These are phyloP conservation scores for Psittacula echo DNA, from an alignment of 2,797 vertebrate genomes.

Conservation along the genomic window DNA sequence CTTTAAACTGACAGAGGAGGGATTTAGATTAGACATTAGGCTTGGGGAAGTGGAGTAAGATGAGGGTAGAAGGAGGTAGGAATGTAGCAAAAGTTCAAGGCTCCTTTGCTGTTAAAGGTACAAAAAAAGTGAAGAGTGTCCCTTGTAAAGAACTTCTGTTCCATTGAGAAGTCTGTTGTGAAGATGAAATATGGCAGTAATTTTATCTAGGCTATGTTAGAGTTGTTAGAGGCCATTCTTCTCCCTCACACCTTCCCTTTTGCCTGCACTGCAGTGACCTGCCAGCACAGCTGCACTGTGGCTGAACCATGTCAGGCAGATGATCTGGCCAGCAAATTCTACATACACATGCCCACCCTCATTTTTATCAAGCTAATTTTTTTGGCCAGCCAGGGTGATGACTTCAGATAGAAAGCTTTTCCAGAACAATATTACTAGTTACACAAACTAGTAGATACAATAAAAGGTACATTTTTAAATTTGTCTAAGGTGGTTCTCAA, in stretches of 20 bases:
- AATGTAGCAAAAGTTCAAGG: neutral
- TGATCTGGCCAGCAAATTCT: neutral
- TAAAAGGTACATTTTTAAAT: neutral
- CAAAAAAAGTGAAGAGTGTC: neutral
- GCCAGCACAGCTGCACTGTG: neutral
- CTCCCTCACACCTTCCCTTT: neutral
- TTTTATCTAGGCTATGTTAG: neutral
- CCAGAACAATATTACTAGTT: neutral
- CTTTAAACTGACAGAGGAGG: neutral
- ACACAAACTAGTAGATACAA: neutral
- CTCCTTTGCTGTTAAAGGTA: neutral
- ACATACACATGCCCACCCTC: accelerated
- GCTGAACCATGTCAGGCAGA: neutral
- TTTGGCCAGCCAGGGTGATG: neutral
- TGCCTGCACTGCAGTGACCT: neutral
- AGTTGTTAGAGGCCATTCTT: neutral
- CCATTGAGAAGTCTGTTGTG: neutral
- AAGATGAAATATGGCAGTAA: neutral
- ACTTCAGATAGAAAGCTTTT: neutral
- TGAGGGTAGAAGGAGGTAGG: neutral
- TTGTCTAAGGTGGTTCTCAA: neutral
- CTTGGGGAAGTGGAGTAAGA: neutral
- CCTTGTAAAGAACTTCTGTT: neutral
- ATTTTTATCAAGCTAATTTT: neutral
- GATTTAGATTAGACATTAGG: neutral